Evolutionary conservation across 2,113 vertebrate genomes (phyloP).

Genomic region (Chiloscyllium plagiosum): DNA sequence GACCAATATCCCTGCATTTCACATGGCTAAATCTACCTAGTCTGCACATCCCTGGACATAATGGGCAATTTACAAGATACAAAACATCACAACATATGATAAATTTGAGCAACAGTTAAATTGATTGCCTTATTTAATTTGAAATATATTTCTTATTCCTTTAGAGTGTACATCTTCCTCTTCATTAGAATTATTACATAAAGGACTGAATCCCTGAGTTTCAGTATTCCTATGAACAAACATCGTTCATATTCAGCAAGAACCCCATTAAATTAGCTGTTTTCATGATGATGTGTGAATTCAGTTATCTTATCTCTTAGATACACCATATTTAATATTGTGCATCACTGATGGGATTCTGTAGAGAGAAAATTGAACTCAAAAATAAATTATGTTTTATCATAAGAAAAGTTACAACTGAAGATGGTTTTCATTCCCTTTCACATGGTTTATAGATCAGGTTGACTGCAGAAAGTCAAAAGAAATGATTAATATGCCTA

Average conservation of each 20-base stretch:
- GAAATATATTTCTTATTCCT: constrained; percentile 11
- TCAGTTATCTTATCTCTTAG: constrained; percentile 6
- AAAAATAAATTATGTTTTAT: constrained; percentile 33
- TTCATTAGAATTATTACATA: neutral
- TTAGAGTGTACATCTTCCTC: neutral
- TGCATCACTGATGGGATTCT: constrained; percentile 30
- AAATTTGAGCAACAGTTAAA: neutral
- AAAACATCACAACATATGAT: neutral
- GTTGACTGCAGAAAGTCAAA: constrained; percentile 9
- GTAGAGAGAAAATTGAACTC: constrained; percentile 13
- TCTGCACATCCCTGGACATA: too few relatives aligned
- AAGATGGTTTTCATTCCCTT: constrained; percentile 26
- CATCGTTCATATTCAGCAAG: neutral
- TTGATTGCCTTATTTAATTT: neutral
- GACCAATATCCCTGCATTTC: too few relatives aligned
- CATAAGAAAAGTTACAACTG: constrained; percentile 10
- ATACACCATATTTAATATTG: constrained; percentile 23
- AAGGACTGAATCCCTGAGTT: neutral
- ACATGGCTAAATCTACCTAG: too few relatives aligned
- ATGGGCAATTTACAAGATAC: neutral
- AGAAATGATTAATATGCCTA: neutral
- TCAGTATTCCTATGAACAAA: neutral
- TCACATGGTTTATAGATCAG: constrained; percentile 4
- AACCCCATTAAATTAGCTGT: constrained; percentile 5
- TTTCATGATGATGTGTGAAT: neutral